A percentile compares a stretch with the other conserved stretches of the same genome.
Evolutionary conservation across 2,113 vertebrate species (phyloP).

Genomic region (Sakesphorus luctuosus): DNA sequence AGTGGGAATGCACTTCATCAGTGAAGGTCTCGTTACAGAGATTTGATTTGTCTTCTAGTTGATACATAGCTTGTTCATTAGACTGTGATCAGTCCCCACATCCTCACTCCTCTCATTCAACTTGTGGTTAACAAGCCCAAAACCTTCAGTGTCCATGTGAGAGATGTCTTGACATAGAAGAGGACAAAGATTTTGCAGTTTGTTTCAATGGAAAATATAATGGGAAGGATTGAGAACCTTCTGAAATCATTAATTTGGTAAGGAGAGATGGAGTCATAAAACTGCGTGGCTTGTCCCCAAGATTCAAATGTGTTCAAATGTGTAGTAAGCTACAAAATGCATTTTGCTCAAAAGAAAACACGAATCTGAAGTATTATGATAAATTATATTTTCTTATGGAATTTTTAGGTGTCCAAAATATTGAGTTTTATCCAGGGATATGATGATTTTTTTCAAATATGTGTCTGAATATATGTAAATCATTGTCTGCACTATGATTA

Average conservation of each 20-base stretch:
- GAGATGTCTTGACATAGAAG: not conserved
- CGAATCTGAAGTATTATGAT: accelerated
- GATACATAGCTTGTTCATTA: not conserved
- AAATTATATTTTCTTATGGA: accelerated
- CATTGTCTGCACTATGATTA: not conserved
- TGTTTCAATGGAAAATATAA: not conserved
- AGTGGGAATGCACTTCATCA: not conserved
- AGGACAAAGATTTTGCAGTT: not conserved
- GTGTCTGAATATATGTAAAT: not conserved
- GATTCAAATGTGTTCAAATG: not conserved
- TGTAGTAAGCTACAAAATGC: not conserved
- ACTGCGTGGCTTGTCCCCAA: not conserved
- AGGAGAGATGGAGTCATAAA: not conserved
- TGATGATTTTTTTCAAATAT: not conserved
- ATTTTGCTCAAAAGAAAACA: not conserved
- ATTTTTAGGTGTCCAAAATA: not conserved
- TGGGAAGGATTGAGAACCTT: not conserved
- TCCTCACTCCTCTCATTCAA: not conserved
- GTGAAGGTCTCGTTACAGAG: not conserved
- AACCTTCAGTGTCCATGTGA: not conserved
- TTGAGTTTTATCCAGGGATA: not conserved
- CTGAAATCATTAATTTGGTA: not conserved
- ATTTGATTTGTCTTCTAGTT: not conserved
- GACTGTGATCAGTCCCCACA: not conserved
- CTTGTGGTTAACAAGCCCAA: not conserved